phyloP scores from a whole-genome alignment of 2,113 vertebrate genomes.

The Lepisosteus osseus region DNA sequence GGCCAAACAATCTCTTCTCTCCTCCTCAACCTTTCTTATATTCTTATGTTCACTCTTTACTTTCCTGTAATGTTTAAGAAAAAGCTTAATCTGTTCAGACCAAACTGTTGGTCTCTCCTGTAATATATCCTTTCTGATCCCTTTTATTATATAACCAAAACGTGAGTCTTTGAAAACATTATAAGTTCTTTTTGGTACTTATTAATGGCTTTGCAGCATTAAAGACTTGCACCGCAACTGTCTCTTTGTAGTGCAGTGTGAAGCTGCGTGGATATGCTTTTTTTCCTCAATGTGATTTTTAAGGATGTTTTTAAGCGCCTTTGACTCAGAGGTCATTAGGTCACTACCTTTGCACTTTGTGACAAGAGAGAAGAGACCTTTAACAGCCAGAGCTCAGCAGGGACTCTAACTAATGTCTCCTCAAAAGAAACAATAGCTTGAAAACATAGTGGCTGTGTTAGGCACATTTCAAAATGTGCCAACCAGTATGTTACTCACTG shows the following conservation, averaged over 20 bases:
- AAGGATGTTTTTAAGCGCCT: slow-evolving; percentile 32
- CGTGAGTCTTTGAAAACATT: too few relatives aligned
- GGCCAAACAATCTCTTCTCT: too few relatives aligned
- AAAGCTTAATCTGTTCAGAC: too few relatives aligned
- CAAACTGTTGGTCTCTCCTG: too few relatives aligned
- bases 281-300: slow-evolving; percentile 22
- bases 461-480: slow-evolving; percentile 57
- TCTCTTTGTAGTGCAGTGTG: slow-evolving; percentile 27
- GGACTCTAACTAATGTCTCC: slow-evolving; percentile 43
- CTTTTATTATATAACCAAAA: too few relatives aligned
- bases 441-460: slow-evolving; percentile 59
- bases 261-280: slow-evolving; percentile 24
- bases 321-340: slow-evolving; percentile 33
- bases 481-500: slow-evolving; percentile 24
- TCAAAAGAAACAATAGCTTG: slow-evolving; percentile 46
- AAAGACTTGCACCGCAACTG: slow-evolving; percentile 31
- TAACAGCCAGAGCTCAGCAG: slow-evolving; percentile 40
- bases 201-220: too few relatives aligned
- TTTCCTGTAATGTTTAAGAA: too few relatives aligned
- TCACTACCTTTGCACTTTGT: slow-evolving; percentile 45
- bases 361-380: slow-evolving; percentile 52
- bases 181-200: too few relatives aligned
- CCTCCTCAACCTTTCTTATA: too few relatives aligned
- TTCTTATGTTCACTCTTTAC: too few relatives aligned
- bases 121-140: too few relatives aligned